A percentile compares a stretch with the other conserved stretches of the same genome.
phyloP scores from a whole-genome alignment of 1,140 invertebrate species.

The Belonocnema kinseyi region DNA sequence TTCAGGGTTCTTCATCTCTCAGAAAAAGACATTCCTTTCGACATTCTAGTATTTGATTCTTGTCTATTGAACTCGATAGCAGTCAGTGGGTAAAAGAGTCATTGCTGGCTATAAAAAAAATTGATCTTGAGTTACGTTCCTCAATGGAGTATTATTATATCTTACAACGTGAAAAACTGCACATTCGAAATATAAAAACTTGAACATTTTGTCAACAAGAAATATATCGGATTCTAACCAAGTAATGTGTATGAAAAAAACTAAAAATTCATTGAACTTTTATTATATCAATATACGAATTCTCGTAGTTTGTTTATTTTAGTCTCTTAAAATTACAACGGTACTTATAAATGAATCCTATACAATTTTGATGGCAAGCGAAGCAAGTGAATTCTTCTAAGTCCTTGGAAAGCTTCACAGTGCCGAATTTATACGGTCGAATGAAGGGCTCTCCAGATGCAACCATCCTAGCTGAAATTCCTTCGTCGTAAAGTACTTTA shows the following conservation, averaged over 20 bases:
- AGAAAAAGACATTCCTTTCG: constrained; percentile 10
- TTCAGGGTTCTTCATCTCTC: neutral
- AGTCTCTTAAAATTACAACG: too few species aligned
- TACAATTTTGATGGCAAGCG: neutral
- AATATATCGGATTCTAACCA: too few species aligned
- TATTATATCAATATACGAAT: too few species aligned
- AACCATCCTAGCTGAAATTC: neutral
- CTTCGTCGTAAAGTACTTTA: constrained; percentile 19
- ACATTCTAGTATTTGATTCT: constrained; percentile 22
- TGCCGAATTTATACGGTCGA: constrained; percentile 13
- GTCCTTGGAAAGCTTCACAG: neutral
- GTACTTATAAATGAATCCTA: too few species aligned
- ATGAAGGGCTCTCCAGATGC: neutral
- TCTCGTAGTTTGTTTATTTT: too few species aligned
- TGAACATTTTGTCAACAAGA: too few species aligned
- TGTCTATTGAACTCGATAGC: constrained; percentile 24
- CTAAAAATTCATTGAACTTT: too few species aligned
- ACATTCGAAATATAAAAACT: too few species aligned
- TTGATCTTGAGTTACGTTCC: neutral
- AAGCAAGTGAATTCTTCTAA: neutral
- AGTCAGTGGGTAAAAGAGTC: constrained; percentile 2
- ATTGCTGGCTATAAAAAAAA: neutral
- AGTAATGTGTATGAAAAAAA: too few species aligned
- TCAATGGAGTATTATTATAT: neutral
- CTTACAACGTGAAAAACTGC: neutral